phyloP scores from a whole-genome alignment of 2,113 vertebrate genomes.

The Chunga burmeisteri region DNA sequence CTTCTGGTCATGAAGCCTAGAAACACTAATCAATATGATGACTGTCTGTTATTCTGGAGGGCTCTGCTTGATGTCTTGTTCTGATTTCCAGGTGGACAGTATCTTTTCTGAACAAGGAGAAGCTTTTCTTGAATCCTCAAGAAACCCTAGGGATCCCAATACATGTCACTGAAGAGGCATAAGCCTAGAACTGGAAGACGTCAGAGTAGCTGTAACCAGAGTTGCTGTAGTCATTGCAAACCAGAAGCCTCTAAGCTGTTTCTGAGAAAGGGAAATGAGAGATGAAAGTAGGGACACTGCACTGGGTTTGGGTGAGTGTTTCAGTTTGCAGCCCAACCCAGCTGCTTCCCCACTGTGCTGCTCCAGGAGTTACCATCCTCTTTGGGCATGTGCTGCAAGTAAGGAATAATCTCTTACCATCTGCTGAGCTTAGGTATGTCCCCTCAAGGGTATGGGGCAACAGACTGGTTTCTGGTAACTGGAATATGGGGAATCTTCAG shows the following conservation, averaged over 20 bases:
- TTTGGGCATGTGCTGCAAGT: neutral
- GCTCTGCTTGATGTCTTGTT: neutral
- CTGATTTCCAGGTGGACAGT: neutral
- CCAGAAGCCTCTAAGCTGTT: neutral
- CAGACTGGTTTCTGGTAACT: neutral
- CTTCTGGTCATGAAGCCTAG: neutral
- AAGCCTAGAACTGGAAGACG: neutral
- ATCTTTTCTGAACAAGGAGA: neutral
- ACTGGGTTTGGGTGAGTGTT: neutral
- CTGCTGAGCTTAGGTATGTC: neutral
- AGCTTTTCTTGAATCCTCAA: neutral
- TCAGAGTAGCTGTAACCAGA: neutral
- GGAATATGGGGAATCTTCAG: neutral
- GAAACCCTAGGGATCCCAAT: neutral
- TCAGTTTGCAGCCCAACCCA: neutral
- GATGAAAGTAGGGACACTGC: neutral
- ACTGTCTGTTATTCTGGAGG: neutral
- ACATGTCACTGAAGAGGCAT: neutral
- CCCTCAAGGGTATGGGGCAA: neutral
- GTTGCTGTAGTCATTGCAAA: neutral
- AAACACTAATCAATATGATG: neutral
- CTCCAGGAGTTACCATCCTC: neutral
- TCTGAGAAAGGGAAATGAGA: neutral
- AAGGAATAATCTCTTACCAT: neutral
- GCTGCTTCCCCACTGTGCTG: neutral